These are phyloP conservation scores for Ditula angustiorana DNA, from an alignment of 2,888 invertebrate species.

Conservation along the genomic window DNA sequence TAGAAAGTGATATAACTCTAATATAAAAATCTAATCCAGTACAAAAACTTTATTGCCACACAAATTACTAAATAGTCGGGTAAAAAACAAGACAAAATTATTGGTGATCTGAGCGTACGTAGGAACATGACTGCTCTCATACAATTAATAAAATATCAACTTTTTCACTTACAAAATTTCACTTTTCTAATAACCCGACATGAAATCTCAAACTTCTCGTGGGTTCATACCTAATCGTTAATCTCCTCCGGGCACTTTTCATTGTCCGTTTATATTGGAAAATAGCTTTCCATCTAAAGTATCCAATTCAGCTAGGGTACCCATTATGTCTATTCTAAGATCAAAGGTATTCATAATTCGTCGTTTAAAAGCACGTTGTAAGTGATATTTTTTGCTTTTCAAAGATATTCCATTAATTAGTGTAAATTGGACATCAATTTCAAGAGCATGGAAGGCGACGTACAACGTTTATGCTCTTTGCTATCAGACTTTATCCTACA, in stretches of 20 bases:
- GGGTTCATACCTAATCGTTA: slow-evolving; percentile 8
- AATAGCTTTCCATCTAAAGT: slow-evolving; percentile 19
- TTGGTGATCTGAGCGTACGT: no score
- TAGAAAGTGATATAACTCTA: no score
- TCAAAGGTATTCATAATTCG: slow-evolving; percentile 19
- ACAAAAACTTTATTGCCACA: no score
- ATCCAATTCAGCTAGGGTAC: slow-evolving; percentile 12
- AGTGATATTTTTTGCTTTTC: background rate
- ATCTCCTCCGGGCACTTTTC: slow-evolving; percentile 4
- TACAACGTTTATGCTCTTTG: background rate
- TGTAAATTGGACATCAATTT: background rate
- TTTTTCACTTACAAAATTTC: background rate
- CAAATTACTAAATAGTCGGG: no score
- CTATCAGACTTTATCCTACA: background rate
- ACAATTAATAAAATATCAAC: background rate
- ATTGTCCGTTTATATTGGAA: slow-evolving; percentile 22
- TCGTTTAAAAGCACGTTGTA: background rate
- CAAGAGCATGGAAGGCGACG: background rate
- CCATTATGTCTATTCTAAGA: slow-evolving; percentile 12
- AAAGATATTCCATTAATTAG: background rate
- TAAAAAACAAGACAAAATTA: no score
- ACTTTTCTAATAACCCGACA: background rate
- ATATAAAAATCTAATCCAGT: no score
- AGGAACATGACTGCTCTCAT: background rate
- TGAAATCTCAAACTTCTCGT: slow-evolving; percentile 7